Evolutionary conservation across 2,797 vertebrate species (phyloP).

Genomic region (Malurus leucopterus): DNA sequence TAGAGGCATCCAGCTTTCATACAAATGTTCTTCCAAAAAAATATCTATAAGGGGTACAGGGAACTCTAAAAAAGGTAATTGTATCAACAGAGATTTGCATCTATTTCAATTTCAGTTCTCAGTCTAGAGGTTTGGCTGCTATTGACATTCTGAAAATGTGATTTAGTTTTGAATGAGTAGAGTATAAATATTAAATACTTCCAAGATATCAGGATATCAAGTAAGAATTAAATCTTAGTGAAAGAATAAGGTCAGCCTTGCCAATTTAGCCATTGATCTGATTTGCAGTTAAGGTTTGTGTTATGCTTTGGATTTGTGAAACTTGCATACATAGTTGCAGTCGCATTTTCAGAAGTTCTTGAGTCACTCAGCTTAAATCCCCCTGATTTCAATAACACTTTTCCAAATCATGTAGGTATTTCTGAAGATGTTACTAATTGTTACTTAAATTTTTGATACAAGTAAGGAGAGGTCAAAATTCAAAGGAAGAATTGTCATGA

Average conservation of each 20-base stretch:
- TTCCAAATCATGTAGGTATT: background rate
- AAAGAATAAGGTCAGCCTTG: background rate
- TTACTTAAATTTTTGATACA: background rate
- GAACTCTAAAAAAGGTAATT: background rate
- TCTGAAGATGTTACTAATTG: background rate
- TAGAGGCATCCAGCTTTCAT: background rate
- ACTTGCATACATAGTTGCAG: background rate
- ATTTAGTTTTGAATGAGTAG: background rate
- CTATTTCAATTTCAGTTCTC: background rate
- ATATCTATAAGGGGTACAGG: background rate
- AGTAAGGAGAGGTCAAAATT: background rate
- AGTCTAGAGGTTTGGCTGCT: background rate
- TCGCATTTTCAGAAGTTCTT: background rate
- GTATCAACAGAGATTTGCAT: background rate
- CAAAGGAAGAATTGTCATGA: background rate
- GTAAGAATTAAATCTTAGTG: background rate
- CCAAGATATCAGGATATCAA: background rate
- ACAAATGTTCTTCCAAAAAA: background rate
- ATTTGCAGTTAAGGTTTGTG: background rate
- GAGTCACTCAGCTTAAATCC: background rate
- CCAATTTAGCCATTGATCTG: background rate
- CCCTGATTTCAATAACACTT: background rate
- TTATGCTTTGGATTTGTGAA: background rate
- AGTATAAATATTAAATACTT: background rate
- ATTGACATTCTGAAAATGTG: background rate